These are phyloP conservation scores for Lerema accius DNA, from an alignment of 1,140 invertebrate genomes.

Conservation along the genomic window DNA sequence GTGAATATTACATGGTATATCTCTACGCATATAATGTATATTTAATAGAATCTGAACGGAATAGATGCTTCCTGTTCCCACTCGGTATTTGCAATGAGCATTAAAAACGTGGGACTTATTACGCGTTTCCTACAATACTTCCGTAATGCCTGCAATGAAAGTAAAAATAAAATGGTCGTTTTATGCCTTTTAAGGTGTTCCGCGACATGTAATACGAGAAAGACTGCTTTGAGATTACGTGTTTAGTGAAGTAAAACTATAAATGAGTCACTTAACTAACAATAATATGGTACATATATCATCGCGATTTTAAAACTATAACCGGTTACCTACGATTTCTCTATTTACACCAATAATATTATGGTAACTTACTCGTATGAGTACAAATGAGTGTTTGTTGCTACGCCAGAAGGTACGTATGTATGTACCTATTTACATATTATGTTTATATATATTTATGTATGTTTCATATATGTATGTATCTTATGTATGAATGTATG, in stretches of 20 bases:
- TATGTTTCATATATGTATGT: too few relatives aligned
- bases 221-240: not conserved
- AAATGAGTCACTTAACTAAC: not conserved
- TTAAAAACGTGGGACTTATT: constrained; percentile 42
- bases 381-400: too few relatives aligned
- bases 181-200: constrained; percentile 13
- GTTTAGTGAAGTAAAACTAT: not conserved
- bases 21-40: not conserved
- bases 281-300: too few relatives aligned
- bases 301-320: too few relatives aligned
- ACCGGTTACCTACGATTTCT: too few relatives aligned
- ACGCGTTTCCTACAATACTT: constrained; percentile 38
- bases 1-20: too few relatives aligned
- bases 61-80: constrained; percentile 9
- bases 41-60: not conserved
- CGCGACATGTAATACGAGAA: constrained; percentile 21
- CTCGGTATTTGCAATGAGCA: constrained; percentile 15
- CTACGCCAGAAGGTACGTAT: too few relatives aligned
- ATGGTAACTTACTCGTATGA: too few relatives aligned
- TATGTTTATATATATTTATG: too few relatives aligned
- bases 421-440: too few relatives aligned
- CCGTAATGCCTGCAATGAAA: constrained; percentile 36
- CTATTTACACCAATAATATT: too few relatives aligned
- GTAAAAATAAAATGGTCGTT: constrained; percentile 25
- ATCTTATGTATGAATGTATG: too few relatives aligned